Evolutionary conservation across 2,888 invertebrate genomes (phyloP), one percentile per base, ranked within the genome.

Genomic region (Sarcophaga carnaria): DNA sequence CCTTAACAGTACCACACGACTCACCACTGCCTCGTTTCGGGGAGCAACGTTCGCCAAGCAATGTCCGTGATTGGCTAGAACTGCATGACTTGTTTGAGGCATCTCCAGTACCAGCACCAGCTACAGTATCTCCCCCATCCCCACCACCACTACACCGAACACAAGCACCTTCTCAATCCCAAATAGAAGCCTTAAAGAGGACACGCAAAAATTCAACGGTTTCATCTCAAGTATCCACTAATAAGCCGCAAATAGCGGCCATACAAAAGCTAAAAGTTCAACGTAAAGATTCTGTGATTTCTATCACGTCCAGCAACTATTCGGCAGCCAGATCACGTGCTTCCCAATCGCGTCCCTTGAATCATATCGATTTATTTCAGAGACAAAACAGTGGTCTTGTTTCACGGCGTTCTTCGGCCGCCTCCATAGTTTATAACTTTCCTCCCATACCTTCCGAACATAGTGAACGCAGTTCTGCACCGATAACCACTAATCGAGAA

Each of bases 31-130:
- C 93, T 2, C 92, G 92, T 45, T 93, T 93, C 70, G 93, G 93
- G 20, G 92, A 93, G 12, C 91, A 90, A 20, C 91, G 92, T 25
- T 93, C 93, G 60, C 93, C 93, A 47, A 93, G 92, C 88, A 93
- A 93, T 83, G 93, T 93, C 17, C 90, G 90, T 82, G 93, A 93
- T 89, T 93, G 93, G 93, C 90, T 93, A 74, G 93, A 93, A 77
- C 86, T 93, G 64, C 93, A 93, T 64, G 92, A 92, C 85, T 89
- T 91, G 10, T 92, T 92, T 60, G 90, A 92, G 74, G 87, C 81
- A 14, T 81, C 84, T 27, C 49, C 69, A 17, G 70, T 70, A 54
- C 17, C 78, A 76, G 72, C 71, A 62, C 47, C 69, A n/a, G 60
- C 22, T 20, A 11, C 45, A 54, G 25, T 14, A 20, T 62, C 59